A percentile compares a stretch with the other conserved stretches of the same genome.
Conservation (phyloP, 2,888 invertebrate genomes). For the Furcula furcula region DNA sequence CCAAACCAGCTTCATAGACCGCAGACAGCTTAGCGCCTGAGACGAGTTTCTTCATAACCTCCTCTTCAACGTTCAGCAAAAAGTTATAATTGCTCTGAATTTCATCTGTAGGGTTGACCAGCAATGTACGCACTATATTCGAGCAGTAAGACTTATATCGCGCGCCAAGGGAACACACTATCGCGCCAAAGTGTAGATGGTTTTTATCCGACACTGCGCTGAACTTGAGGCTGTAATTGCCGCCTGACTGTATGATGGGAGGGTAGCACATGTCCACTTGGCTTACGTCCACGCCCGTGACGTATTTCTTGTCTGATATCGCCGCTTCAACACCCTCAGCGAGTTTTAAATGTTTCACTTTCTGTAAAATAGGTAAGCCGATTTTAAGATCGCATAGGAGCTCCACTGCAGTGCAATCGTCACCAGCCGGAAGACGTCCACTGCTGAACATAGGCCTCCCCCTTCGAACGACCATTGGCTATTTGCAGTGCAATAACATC, state of each 20-base stretch:
- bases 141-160: conserved; percentile 99
- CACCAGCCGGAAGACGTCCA: too few species aligned
- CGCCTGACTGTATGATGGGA: conserved; percentile 99
- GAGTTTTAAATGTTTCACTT: conserved; percentile 97
- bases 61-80: conserved; percentile 93
- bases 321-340: conserved; percentile 97
- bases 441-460: too few species aligned
- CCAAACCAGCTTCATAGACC: conserved; percentile 92
- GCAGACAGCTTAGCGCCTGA: conserved; percentile 92
- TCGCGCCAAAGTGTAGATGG: conserved; percentile 96
- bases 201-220: conserved; percentile 97
- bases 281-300: conserved; percentile 92
- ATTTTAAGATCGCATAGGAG: too few species aligned
- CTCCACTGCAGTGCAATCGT: too few species aligned
- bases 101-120: conserved; percentile 94
- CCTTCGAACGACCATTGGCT: too few species aligned
- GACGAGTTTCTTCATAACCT: conserved; percentile 91
- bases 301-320: conserved; percentile 97
- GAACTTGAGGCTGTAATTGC: conserved; percentile 98
- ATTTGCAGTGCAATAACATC: too few species aligned
- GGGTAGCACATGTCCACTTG: conserved; percentile 99
- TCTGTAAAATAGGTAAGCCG: conserved; percentile 83
- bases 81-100: conserved; percentile 95
- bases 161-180: conserved; percentile 96
- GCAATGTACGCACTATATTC: conserved; percentile 96